Evolutionary conservation across 2,888 invertebrate genomes (phyloP), one percentile per base, ranked within the genome.

Genomic region (Rhogogaster chlorosoma): DNA sequence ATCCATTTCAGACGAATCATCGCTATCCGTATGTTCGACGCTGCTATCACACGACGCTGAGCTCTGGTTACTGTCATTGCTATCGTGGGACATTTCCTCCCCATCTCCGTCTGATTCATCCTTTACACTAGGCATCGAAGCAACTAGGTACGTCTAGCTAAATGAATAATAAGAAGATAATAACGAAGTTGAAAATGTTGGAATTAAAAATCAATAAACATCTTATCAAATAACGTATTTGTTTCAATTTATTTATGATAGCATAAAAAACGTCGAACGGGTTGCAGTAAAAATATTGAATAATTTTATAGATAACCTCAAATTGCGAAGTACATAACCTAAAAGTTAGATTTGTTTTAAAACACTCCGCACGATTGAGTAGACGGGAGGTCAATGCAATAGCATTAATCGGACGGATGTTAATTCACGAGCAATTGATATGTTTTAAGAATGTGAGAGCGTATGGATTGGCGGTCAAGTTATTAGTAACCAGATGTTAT

Each of bases 1-100:
- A 93, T 99, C 98, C 97, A 99, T 97, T 94, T 99, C 99, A 84
- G 96, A 96, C 86, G 97, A 97, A 93, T 97, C 97, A 94, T 97
- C 97, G 22, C 97, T 97, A 89, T 97, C 96, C 84, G 96, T 96
- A 90, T 97, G 96, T 90, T 97, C 97, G 83, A 94, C 94, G 87
- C 96, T 96, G 88, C 97, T 96, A 89, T 97, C 97, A 89, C 96
- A 93, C 10, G 93, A 93, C 49, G 90, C 92, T 42, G 93, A 92
- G 84, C 92, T 92, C 36, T 92, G 92, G 84, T 93, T 93, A 85
- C 93, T 93, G 22, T 93, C 93, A 84, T 93, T 93, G 67, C 93
- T 93, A 86, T 93, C 92, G 78, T 93, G 93, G 18, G 93, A 93
- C 92, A 93, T 92, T 90, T 93, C 93, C 87, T 93, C 93, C 15